These are phyloP conservation scores for Bhutanitis thaidina DNA, from an alignment of 2,888 invertebrate species.

Conservation along the genomic window DNA sequence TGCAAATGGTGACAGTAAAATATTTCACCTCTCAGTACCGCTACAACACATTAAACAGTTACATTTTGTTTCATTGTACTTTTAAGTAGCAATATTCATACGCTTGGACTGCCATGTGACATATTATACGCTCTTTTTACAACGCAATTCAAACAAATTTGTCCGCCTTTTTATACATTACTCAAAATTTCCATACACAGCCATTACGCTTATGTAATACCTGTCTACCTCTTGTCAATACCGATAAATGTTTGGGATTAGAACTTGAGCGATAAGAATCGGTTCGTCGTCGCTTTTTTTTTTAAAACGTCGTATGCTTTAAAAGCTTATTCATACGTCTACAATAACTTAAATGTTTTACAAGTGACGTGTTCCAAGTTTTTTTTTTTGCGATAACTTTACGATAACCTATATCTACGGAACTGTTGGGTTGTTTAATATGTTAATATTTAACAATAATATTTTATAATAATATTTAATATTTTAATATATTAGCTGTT, in stretches of 20 bases:
- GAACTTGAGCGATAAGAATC: slow-evolving; percentile 1
- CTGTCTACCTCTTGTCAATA: slow-evolving; percentile 7
- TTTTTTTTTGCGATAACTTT: too few species aligned
- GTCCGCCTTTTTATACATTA: background rate
- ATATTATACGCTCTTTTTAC: background rate
- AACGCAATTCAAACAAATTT: background rate
- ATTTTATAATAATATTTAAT: too few species aligned
- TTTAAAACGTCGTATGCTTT: too few species aligned
- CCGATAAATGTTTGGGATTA: background rate
- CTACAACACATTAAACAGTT: slow-evolving; percentile 2
- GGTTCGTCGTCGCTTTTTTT: too few species aligned
- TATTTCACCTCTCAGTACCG: background rate
- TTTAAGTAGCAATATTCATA: slow-evolving; percentile 1
- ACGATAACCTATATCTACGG: too few species aligned
- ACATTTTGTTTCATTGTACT: slow-evolving; percentile 5
- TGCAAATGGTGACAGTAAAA: slow-evolving; percentile 4
- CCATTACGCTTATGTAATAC: background rate
- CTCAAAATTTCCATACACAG: slow-evolving; percentile 2
- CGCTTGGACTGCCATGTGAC: background rate
- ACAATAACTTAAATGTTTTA: too few species aligned
- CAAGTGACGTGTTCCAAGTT: too few species aligned
- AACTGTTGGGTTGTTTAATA: too few species aligned
- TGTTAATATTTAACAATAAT: too few species aligned
- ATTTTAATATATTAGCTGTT: too few species aligned
- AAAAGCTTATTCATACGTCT: too few species aligned